Evolutionary conservation across 2,797 vertebrate species (phyloP).

Genomic region (Spinus olivaceus): DNA sequence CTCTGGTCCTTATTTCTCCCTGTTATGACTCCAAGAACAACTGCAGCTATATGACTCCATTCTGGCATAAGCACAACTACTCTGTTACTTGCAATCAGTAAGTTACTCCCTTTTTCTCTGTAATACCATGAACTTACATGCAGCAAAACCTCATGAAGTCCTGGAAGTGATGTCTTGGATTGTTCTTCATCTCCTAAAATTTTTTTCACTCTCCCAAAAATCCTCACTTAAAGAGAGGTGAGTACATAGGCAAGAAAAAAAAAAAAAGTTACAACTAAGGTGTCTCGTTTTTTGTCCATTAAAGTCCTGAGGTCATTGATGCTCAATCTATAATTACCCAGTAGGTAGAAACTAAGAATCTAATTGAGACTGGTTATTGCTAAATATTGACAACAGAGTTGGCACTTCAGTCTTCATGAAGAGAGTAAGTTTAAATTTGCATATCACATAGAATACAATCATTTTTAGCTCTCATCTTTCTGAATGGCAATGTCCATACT

Average conservation of each 20-base stretch:
- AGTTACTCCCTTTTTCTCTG: neutral
- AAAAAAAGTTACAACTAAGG: neutral
- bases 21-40: neutral
- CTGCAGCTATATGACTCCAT: neutral
- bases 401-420: neutral
- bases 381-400: neutral
- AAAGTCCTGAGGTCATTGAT: neutral
- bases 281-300: neutral
- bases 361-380: neutral
- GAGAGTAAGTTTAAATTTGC: neutral
- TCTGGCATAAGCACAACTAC: neutral
- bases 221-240: neutral
- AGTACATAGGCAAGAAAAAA: neutral
- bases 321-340: neutral
- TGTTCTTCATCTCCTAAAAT: neutral
- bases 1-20: neutral
- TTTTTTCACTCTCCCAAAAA: neutral
- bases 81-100: neutral
- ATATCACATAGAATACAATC: neutral
- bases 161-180: accelerated
- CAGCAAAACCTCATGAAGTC: neutral
- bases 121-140: neutral
- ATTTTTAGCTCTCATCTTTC: neutral
- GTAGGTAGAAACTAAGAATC: neutral
- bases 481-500: accelerated